phyloP scores from a whole-genome alignment of 2,113 vertebrate genomes.

The Natator depressus region DNA sequence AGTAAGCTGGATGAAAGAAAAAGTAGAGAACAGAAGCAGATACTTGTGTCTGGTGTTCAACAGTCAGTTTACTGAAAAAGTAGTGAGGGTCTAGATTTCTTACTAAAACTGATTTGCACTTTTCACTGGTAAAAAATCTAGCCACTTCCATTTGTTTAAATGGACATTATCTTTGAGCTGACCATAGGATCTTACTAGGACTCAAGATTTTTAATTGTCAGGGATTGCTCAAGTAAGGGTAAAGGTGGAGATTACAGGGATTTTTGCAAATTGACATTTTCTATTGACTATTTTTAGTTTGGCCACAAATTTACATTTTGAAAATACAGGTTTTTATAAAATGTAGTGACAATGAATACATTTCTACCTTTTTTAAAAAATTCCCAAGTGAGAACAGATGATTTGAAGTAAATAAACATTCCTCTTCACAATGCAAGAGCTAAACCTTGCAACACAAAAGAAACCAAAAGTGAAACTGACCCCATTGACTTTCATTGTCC shows the following conservation, averaged over 20 bases:
- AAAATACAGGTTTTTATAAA: neutral
- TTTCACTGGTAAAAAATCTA: accelerated
- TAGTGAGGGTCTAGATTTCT: accelerated
- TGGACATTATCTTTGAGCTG: neutral
- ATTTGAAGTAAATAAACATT: neutral
- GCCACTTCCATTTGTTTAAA: accelerated
- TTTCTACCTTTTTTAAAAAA: neutral
- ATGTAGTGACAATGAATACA: neutral
- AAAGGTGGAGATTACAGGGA: neutral
- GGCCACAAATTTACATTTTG: neutral
- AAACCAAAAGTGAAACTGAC: neutral
- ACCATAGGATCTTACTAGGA: accelerated
- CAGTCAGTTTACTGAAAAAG: accelerated
- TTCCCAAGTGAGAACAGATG: neutral
- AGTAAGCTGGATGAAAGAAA: accelerated
- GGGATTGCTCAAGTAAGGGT: neutral
- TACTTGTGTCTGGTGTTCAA: accelerated
- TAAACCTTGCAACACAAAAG: neutral
- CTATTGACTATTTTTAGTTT: neutral
- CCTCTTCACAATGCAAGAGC: neutral
- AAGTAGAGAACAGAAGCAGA: accelerated
- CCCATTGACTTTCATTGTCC: neutral
- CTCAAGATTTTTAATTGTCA: neutral
- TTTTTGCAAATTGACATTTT: neutral
- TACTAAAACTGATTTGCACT: accelerated